Base-by-base conservation (phyloP, 2,797 vertebrate genomes). In the Pseudomugil tenellus region DNA sequence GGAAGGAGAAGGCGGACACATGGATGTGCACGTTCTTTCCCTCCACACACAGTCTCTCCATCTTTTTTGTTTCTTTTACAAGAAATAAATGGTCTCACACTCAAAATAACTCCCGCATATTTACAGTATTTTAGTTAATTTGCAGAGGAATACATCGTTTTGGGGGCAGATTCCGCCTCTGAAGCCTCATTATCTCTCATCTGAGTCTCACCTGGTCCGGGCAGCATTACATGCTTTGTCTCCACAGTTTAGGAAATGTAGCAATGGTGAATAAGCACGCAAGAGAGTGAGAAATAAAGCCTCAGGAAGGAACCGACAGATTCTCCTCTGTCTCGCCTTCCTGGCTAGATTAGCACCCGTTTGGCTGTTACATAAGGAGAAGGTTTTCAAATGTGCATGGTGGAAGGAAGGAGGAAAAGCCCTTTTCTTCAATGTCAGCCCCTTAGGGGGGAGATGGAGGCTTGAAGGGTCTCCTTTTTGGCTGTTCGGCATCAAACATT, bases 321-420 rank as follows among this genome's bases (percentile, higher is more conserved):
- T 91, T 92, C 84, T 84, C 87, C 80, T 86, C 86, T 76, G 87
- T 89, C 83, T 91, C 79, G 82, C 81, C 86, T 89, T 85, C 77
- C 80, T 77, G 79, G 85, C 81, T 71, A 48, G 86, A 88, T 90
- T 88, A 92, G 74, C 79, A 78, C 79, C 81, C 78, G 53, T 67
- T 83, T 81, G 69, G 79, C 74, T 83, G 84, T 92, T 92, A 92
- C 87, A 88, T 92, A 92, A 92, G 87, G 70, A 75, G 76, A 63
- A 70, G 3, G 25, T 82, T 89, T 91, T 34, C 90, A 28, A 59
- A 70, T 21, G 66, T 70, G 72, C 69, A 78, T 64, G 67, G 83
- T 81, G 75, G 73, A 75, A 71, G 74, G 76, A 81, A 80, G 86
- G 76, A 86, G 87, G 91, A 87, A 78, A 92, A 90, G 84, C 86